These are phyloP conservation scores for Urophycis tenuis DNA, from an alignment of 2,797 vertebrate genomes.

Conservation along the genomic window DNA sequence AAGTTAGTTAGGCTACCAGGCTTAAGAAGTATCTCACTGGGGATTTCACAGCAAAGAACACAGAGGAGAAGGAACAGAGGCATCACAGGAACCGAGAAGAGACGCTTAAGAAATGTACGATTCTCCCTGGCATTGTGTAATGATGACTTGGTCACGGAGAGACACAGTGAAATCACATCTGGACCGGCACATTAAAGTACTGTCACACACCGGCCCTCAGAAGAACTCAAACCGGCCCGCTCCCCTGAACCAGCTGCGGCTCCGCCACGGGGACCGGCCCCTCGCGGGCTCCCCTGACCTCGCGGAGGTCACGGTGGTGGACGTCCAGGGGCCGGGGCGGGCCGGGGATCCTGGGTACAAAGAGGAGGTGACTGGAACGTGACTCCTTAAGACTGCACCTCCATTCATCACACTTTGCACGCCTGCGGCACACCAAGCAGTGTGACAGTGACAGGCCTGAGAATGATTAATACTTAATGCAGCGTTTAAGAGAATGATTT, in stretches of 20 bases:
- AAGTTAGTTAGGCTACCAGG: conserved; percentile 6
- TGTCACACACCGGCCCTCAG: background rate
- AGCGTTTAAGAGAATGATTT: conserved; percentile 80
- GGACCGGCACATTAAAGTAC: background rate
- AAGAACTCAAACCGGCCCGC: background rate
- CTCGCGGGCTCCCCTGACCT: conserved; percentile 46
- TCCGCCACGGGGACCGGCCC: no score
- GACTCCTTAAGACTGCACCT: conserved; percentile 63
- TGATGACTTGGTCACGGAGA: conserved; percentile 6
- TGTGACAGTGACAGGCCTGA: conserved; percentile 69
- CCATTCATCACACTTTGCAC: conserved; percentile 77
- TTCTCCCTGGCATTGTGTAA: background rate
- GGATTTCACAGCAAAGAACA: conserved; percentile 6
- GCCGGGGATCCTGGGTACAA: conserved; percentile 44
- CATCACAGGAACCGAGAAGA: no score
- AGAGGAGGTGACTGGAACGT: conserved; percentile 46
- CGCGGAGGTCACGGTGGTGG: conserved; percentile 48
- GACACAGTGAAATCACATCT: background rate
- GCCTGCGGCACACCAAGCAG: conserved; percentile 52
- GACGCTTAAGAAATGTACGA: no score
- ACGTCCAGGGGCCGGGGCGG: conserved; percentile 41
- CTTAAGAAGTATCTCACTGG: background rate
- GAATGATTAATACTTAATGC: conserved; percentile 81
- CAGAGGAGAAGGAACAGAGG: background rate
- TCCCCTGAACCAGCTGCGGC: no score